Evolutionary conservation across 2,888 invertebrate species (phyloP), one percentile per base, ranked within the genome.

Genomic region (Hydrotaea diabolus): DNA sequence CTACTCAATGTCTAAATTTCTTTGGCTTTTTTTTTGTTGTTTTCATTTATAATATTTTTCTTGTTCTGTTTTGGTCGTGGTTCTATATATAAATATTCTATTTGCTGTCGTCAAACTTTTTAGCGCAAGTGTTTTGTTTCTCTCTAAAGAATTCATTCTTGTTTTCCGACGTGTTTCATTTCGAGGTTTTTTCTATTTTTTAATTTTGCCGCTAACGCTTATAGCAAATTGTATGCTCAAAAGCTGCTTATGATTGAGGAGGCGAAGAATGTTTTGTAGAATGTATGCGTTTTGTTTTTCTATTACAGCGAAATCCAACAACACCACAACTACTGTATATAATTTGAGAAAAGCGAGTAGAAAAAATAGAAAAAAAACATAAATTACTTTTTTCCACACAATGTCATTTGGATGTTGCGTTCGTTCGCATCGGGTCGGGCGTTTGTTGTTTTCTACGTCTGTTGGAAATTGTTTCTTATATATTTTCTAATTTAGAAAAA

Each of bases 61-160:
- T 13, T 62, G n/a, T n/a, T n/a, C n/a, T n/a, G n/a, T n/a, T n/a
- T n/a, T n/a, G n/a, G n/a, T n/a, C n/a, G n/a, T n/a, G 7, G 17
- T 26, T 59, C 2, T 26, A 2, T 26, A 4, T 15, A 23, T 19
- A 19, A 49, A 11, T 39, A 26, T 23, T 77, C 73, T 72, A 21
- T 77, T 53, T 69, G 89, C 90, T 90, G 90, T 91, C 90, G 90
- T 90, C 90, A 91, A 90, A 90, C 88, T 90, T 91, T 91, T 90
- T 88, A 90, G 89, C 90, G 88, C 90, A 89, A 88, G 87, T 88
- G 89, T 87, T 87, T 86, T 81, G 57, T 77, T 80, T 39, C 62
- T 62, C 39, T 66, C 43, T 71, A 66, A 62, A 57, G 21, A 66
- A 53, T 59, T 49, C 53, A 55, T 17, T 8, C 26, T 57, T 31